A percentile compares a stretch with the other conserved stretches of the same genome.
phyloP scores from a whole-genome alignment of 2,797 vertebrate species.

The Sebastes diaconus region DNA sequence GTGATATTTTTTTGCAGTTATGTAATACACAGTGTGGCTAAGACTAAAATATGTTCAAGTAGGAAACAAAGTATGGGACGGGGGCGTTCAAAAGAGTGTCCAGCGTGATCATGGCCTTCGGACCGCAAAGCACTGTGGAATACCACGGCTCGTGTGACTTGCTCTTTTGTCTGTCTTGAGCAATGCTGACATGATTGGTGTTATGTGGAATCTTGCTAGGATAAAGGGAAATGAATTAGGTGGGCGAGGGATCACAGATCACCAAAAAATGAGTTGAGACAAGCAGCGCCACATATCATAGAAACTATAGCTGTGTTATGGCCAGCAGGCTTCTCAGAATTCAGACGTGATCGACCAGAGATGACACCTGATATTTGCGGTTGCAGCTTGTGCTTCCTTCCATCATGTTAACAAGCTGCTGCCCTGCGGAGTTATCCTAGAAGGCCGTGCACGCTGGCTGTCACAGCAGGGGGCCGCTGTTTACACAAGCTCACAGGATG shows the following conservation, averaged over 20 bases:
- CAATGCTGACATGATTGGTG: constrained; percentile 2
- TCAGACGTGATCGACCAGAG: constrained; percentile 3
- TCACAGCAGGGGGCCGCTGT: background rate
- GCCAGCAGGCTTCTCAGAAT: constrained; percentile 17
- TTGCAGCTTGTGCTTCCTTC: constrained; percentile 22
- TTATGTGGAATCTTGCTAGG: background rate
- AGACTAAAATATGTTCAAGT: too few species aligned
- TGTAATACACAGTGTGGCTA: too few species aligned
- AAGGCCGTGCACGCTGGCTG: background rate
- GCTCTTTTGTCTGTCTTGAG: background rate
- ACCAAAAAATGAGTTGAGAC: constrained; percentile 30
- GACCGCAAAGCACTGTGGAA: background rate
- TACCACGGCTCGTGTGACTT: background rate
- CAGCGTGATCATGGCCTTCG: background rate
- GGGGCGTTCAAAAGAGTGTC: background rate
- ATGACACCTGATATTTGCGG: constrained; percentile 49
- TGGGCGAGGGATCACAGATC: background rate
- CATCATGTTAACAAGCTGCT: constrained; percentile 22
- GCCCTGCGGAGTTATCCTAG: constrained; percentile 1
- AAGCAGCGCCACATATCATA: constrained; percentile 9
- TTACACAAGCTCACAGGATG: constrained; percentile 41
- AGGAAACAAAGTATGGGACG: too few species aligned
- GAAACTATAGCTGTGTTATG: constrained; percentile 11
- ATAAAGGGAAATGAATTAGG: constrained; percentile 7
- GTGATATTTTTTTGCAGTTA: background rate